These are phyloP conservation scores for Pomatostomus ruficeps DNA, from an alignment of 2,113 vertebrate genomes.

Conservation along the genomic window DNA sequence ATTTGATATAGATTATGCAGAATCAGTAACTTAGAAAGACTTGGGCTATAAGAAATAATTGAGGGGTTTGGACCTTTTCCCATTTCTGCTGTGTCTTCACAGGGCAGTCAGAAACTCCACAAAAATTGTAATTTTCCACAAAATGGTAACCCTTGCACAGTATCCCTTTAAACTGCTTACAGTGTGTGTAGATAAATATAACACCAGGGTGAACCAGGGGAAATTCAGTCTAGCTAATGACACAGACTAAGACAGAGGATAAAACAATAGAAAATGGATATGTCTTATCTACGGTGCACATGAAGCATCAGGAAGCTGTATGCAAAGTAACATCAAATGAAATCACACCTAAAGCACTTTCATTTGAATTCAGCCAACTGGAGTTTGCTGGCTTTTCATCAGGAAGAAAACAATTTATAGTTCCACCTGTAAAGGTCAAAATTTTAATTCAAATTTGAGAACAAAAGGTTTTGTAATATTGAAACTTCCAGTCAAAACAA, in stretches of 20 bases:
- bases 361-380: not conserved
- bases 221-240: not conserved
- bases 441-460: not conserved
- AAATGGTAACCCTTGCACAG: not conserved
- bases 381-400: not conserved
- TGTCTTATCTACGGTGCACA: too few relatives aligned
- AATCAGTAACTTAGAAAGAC: not conserved
- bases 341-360: not conserved
- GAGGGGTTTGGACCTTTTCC: not conserved
- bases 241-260: not conserved
- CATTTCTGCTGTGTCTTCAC: not conserved
- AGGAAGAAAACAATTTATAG: not conserved
- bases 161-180: not conserved
- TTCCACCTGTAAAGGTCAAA: not conserved
- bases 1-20: not conserved
- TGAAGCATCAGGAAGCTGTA: not conserved
- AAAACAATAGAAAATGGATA: fast-evolving
- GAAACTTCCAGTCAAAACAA: not conserved
- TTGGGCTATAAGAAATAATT: not conserved
- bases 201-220: not conserved
- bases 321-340: not conserved
- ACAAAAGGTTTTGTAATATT: not conserved
- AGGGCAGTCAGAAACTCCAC: fast-evolving
- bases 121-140: not conserved
- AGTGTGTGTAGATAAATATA: not conserved